A percentile compares a stretch with the other conserved stretches of the same genome.
Evolutionary conservation across 2,888 invertebrate species (phyloP).

Genomic region (Lordiphosa andalusiaca): DNA sequence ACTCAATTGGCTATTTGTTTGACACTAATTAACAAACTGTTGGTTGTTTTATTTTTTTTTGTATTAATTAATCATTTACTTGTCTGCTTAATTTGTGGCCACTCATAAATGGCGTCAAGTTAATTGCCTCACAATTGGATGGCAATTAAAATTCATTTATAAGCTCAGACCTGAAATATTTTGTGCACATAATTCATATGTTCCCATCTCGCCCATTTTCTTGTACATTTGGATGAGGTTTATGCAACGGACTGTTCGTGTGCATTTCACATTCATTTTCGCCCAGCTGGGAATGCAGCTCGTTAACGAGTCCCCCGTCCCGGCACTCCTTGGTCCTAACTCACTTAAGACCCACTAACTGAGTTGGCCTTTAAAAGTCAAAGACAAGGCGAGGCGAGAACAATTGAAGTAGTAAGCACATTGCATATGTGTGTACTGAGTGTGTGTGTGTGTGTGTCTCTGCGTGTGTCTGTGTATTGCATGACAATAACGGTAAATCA

Average conservation of each 20-base stretch:
- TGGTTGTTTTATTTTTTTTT: too few relatives aligned
- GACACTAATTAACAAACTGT: too few relatives aligned
- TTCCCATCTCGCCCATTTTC: slow-evolving; percentile 21
- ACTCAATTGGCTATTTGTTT: too few relatives aligned
- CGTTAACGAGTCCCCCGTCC: slow-evolving; percentile 47
- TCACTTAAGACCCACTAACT: slow-evolving; percentile 38
- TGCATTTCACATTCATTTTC: slow-evolving; percentile 67
- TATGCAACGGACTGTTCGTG: slow-evolving; percentile 57
- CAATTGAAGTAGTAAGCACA: slow-evolving; percentile 19
- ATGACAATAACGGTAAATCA: slow-evolving; percentile 77
- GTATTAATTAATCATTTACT: not conserved
- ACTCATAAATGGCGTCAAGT: slow-evolving; percentile 26
- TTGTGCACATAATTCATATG: slow-evolving; percentile 53
- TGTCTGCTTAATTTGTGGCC: slow-evolving; percentile 7
- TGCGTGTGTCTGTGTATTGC: slow-evolving; percentile 55
- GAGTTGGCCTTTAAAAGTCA: slow-evolving; percentile 69
- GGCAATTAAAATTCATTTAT: slow-evolving; percentile 67
- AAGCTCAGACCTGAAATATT: slow-evolving; percentile 34
- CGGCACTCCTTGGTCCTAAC: slow-evolving; percentile 29
- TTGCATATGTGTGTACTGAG: not conserved
- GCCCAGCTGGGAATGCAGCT: slow-evolving; percentile 48
- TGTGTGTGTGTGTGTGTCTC: slow-evolving; percentile 21
- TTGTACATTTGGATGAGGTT: slow-evolving; percentile 40
- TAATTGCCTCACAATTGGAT: slow-evolving; percentile 67
- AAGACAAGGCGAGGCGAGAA: slow-evolving; percentile 22